Base-by-base conservation (phyloP, 2,888 invertebrate species). In the Phyto melanocephala region DNA sequence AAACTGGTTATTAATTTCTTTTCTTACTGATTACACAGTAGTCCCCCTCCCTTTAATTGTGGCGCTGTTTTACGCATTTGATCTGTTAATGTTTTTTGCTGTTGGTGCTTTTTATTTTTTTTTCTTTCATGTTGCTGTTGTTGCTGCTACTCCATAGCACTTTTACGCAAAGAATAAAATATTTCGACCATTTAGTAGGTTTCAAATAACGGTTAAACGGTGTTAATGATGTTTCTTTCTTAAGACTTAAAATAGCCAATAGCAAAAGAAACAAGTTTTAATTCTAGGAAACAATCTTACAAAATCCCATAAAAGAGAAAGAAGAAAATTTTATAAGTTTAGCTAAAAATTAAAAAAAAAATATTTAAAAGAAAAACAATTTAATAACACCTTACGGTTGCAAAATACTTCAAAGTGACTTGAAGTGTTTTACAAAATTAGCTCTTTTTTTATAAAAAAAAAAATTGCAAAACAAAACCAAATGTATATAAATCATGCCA, bases 201-300 rank as follows among this genome's bases (percentile, higher is more conserved):
- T 88, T 37, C 22, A 37, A 87, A 87, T 88, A 88, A 88, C 88
- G 89, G 88, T 89, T 28, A 88, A 87, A 88, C 86, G 86, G 87
- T 87, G 88, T 88, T 89, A 89, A 88, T 88, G 87, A 86, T 88
- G 22, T 17, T 20, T 20, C 2, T 11, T 50, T 22, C 2, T 22
- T 11, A 4, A 11, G 4, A 3, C 22, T 50, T 22, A 17, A 45
- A 45, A 17, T 45, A 45, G 17, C 17, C 15, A 15, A 6, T 7
- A 8, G 45, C 8, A 42, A 7, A 15, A 17, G 7, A 17, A 7
- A 7, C 45, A 17, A 45, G 8, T 7, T 17, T 2, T 45, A 0
- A 15, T 45, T 45, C 45, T 45, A 45, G 8, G 45, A 45, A 40
- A 40, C 5, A 13, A 11, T 11, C 13, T 3, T 2, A n/a, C 5